Evolutionary conservation across 2,888 invertebrate genomes (phyloP).

Genomic region (Steinernema hermaphroditum): DNA sequence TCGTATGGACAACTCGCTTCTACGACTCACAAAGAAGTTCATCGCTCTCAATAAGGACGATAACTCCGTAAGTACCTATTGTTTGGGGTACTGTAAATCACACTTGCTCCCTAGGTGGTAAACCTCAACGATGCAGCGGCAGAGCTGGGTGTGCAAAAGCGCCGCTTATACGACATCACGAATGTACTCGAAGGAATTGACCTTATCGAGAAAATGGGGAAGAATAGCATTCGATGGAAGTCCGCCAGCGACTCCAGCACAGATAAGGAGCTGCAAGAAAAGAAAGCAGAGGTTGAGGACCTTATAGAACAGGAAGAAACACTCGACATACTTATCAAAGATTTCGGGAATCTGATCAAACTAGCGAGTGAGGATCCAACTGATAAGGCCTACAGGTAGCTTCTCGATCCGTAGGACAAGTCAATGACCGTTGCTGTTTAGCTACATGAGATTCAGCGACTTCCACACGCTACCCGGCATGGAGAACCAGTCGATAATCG

Average conservation of each 20-base stretch:
- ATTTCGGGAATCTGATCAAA: conserved; percentile 45
- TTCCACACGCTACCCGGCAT: conserved; percentile 44
- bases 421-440: conserved; percentile 33
- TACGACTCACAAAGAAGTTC: conserved; percentile 57
- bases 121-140: conserved; percentile 64
- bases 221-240: conserved; percentile 63
- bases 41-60: conserved; percentile 42
- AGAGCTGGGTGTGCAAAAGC: conserved; percentile 59
- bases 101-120: conserved; percentile 46
- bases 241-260: conserved; percentile 24
- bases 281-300: conserved; percentile 40
- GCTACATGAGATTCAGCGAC: conserved; percentile 55
- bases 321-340: conserved; percentile 49
- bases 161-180: conserved; percentile 65
- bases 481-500: conserved; percentile 49
- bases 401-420: not conserved
- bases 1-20: conserved; percentile 57
- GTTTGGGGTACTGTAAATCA: conserved; percentile 11
- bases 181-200: conserved; percentile 64
- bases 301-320: conserved; percentile 43
- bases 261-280: conserved; percentile 38
- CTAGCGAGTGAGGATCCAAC: conserved; percentile 56
- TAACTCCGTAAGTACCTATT: conserved; percentile 16
- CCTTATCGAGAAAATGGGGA: conserved; percentile 64
- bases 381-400: conserved; percentile 56